A percentile compares a stretch with the other conserved stretches of the same genome.
Conservation (phyloP, 2,797 vertebrate species). For the Acanthornis magna region DNA sequence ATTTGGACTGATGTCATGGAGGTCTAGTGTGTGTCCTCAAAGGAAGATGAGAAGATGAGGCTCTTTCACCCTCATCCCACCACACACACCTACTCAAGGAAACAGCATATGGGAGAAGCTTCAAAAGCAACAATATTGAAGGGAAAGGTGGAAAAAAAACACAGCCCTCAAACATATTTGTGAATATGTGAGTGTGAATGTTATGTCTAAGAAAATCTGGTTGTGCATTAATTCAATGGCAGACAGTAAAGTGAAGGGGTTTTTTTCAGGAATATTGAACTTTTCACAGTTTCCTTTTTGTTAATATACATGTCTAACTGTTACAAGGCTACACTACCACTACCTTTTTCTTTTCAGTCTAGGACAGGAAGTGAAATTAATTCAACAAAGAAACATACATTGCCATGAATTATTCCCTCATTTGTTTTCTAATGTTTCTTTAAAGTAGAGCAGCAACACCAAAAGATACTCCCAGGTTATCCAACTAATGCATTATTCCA, state of each 20-base stretch:
- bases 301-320: background rate
- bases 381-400: background rate
- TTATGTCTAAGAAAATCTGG: background rate
- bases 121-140: background rate
- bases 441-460: background rate
- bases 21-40: background rate
- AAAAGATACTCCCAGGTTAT: background rate
- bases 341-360: background rate
- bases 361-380: background rate
- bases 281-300: background rate
- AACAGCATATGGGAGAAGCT: background rate
- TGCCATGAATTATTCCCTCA: background rate
- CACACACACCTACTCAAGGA: background rate
- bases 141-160: background rate
- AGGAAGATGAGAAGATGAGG: background rate
- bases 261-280: background rate
- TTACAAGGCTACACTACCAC: background rate
- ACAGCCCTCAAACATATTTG: background rate
- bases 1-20: background rate
- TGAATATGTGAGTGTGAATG: background rate
- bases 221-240: background rate
- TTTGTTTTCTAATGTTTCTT: background rate
- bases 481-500: background rate
- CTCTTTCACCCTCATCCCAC: background rate
- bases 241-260: background rate